Conservation (phyloP, 1,140 invertebrate species). For the Anthonomus grandis region DNA sequence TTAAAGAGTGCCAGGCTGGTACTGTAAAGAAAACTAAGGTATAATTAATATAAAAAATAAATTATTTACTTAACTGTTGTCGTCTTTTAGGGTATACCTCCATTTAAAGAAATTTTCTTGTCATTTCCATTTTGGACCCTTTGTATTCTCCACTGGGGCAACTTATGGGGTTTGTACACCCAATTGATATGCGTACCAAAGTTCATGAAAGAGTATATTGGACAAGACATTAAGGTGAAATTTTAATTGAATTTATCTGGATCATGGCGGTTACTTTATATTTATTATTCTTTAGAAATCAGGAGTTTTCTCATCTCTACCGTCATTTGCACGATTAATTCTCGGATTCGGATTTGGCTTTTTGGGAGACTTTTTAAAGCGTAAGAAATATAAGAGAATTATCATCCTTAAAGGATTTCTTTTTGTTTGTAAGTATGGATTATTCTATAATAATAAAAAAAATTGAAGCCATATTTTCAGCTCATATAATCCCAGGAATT, state of each 20-base stretch:
- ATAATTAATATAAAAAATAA: not conserved
- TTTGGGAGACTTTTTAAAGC: conserved; percentile 63
- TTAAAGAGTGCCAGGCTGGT: conserved; percentile 60
- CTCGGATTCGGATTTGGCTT: conserved; percentile 65
- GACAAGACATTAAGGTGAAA: conserved; percentile 68
- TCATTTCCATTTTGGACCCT: conserved; percentile 69
- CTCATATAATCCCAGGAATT: conserved; percentile 66
- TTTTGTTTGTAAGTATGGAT: conserved; percentile 57
- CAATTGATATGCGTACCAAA: conserved; percentile 85
- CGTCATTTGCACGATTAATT: conserved; percentile 63
- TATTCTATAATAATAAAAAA: not conserved
- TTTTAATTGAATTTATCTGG: not conserved
- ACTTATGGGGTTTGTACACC: conserved; percentile 75
- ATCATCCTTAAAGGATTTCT: conserved; percentile 68
- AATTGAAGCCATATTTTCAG: conserved; percentile 48
- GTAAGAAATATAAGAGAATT: conserved; percentile 54
- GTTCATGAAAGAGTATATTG: conserved; percentile 72
- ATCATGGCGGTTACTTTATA: not conserved
- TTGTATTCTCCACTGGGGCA: conserved; percentile 65
- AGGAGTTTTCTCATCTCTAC: conserved; percentile 64
- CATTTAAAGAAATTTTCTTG: conserved; percentile 57
- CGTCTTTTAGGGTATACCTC: conserved; percentile 49
- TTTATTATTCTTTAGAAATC: conserved; percentile 48
- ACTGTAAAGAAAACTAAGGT: conserved; percentile 55
- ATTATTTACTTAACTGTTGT: not conserved